A percentile compares a stretch with the other conserved stretches of the same genome.
These are phyloP conservation scores for Lithodes maja DNA, from an alignment of 2,888 invertebrate species.

Conservation along the genomic window DNA sequence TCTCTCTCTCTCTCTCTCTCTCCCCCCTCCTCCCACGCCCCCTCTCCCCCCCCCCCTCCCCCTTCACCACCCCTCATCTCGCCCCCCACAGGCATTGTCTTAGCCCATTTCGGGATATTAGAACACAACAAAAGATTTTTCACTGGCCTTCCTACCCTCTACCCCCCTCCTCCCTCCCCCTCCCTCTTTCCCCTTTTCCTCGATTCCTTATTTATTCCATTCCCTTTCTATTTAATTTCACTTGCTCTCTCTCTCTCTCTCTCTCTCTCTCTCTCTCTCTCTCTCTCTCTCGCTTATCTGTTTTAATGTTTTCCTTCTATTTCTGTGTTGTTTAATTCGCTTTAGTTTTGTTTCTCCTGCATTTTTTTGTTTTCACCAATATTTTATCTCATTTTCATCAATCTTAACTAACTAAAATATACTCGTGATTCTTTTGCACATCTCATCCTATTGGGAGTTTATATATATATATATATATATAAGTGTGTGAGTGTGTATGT, in stretches of 20 bases:
- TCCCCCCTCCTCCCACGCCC: not conserved
- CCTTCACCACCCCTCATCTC: not conserved
- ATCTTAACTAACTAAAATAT: too few species aligned
- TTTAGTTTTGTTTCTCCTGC: too few species aligned
- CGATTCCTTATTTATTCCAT: not conserved
- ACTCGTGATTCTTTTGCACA: too few species aligned
- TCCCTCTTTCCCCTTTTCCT: not conserved
- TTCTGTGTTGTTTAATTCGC: too few species aligned
- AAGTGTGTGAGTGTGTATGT: too few species aligned
- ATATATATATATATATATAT: too few species aligned
- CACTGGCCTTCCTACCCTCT: not conserved
- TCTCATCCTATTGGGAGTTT: too few species aligned
- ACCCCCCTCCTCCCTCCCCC: too few species aligned
- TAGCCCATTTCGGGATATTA: not conserved
- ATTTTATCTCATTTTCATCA: too few species aligned
- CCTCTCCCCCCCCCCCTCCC: not conserved
- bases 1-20: not conserved
- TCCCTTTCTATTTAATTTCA: slow-evolving; percentile 2
- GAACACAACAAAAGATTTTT: slow-evolving; percentile 2
- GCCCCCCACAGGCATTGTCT: not conserved
- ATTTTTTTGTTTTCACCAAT: too few species aligned
- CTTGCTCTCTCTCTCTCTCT: too few species aligned
- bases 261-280: not conserved
- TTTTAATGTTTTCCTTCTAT: too few species aligned
- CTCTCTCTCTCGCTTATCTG: slow-evolving; percentile 3